Evolutionary conservation across 2,888 invertebrate species (phyloP), one percentile per base, ranked within the genome.

Genomic region (Catonia carolina): DNA sequence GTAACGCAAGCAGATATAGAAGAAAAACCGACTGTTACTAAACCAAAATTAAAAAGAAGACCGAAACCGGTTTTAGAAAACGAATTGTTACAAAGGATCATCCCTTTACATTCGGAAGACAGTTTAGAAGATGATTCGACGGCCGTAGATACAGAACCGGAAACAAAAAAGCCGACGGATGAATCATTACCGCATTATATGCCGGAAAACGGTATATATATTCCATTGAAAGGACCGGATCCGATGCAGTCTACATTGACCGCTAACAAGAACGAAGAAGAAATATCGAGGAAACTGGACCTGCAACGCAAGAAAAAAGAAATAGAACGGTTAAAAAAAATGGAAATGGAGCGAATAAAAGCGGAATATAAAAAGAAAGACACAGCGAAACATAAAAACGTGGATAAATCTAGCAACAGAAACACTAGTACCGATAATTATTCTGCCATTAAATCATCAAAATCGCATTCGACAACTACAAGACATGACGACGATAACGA

Each of bases 21-120:
- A n/a, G 8, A 73, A 69, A 53, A 74, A 73, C n/a, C 77, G 77
- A 65, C 77, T 78, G 1, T 76, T 76, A 61, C 27, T 2, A 39
- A 27, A 17, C 53, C 53, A 7, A 39, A 39, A n/a, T 39, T 22
- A 7, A 20, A 39, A 39, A 33, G 42, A 36, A 20, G 36, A 10
- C 36, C 35, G 20, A 12, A 27, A 5, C 45, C 45, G n/a, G 27
- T 23, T 6, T 2, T 45, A 12, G 20, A 60, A 31, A 55, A 55
- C 50, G 55, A 49, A 12, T 8, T 27, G 4, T 22, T 55, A 17
- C 31, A 27, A 10, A 37, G 50, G 17, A 59, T 59, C 12, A 59
- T 59, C 18, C 56, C 59, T 12, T 50, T 59, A 10, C 59, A 59
- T 36, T 53, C 53, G 3, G 53, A 53, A 31, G 53, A 53, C 53